phyloP scores from a whole-genome alignment of 1,140 invertebrate species.

The Trinorchestia longiramus region DNA sequence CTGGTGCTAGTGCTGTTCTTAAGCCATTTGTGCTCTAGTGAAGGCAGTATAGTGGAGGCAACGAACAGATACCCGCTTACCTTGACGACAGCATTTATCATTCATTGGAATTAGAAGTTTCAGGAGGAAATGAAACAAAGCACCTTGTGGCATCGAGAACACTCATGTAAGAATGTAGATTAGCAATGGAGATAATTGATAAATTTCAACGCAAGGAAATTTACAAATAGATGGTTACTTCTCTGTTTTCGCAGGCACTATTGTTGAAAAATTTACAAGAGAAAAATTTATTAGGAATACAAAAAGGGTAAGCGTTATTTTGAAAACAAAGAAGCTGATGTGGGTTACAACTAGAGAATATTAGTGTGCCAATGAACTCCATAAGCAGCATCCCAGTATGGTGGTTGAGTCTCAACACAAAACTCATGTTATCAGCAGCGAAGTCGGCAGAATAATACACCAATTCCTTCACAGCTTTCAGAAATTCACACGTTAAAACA shows the following conservation, averaged over 20 bases:
- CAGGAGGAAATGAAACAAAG: neutral
- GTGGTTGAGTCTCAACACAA: neutral
- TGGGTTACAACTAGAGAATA: neutral
- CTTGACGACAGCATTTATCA: neutral
- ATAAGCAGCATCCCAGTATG: neutral
- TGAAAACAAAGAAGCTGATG: neutral
- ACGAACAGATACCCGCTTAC: neutral
- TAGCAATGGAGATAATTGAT: neutral
- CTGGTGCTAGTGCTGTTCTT: neutral
- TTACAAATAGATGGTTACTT: neutral
- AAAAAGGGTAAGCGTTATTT: neutral
- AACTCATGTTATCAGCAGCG: neutral
- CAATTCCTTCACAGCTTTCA: neutral
- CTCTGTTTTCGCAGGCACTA: neutral
- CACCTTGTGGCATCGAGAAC: neutral
- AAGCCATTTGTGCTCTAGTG: constrained; percentile 29
- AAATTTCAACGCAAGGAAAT: neutral
- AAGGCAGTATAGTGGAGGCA: constrained; percentile 1
- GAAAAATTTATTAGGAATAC: neutral
- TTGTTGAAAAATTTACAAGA: neutral
- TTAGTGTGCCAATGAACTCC: neutral
- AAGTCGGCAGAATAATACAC: neutral
- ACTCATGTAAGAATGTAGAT: neutral
- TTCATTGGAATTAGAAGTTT: neutral
- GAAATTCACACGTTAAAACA: neutral